Evolutionary conservation across 2,888 invertebrate species (phyloP).

Genomic region (Parascotia fuliginaria): DNA sequence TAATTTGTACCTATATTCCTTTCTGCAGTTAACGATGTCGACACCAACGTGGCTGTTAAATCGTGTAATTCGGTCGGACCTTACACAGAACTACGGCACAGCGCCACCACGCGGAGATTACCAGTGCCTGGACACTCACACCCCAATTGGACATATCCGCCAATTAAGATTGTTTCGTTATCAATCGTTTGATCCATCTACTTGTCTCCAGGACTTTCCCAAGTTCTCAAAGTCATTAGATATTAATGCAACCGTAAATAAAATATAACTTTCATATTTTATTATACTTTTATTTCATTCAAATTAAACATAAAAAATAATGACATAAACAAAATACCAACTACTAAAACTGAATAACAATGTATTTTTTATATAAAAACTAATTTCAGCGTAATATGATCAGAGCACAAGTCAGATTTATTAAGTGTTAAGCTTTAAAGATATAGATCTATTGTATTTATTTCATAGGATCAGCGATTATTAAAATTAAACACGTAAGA

Average conservation of each 20-base stretch:
- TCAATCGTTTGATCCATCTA: slow-evolving; percentile 74
- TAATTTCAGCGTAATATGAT: too few species aligned
- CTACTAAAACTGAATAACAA: slow-evolving; percentile 19
- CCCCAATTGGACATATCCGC: slow-evolving; percentile 77
- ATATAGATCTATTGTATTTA: too few species aligned
- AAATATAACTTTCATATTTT: slow-evolving; percentile 41
- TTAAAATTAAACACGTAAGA: too few species aligned
- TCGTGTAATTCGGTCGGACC: slow-evolving; percentile 75
- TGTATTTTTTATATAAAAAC: too few species aligned
- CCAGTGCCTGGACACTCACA: slow-evolving; percentile 78
- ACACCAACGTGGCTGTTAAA: slow-evolving; percentile 73
- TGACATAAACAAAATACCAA: slow-evolving; percentile 29
- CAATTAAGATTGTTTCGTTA: slow-evolving; percentile 68
- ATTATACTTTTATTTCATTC: slow-evolving; percentile 38
- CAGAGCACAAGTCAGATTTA: too few species aligned
- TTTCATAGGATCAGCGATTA: too few species aligned
- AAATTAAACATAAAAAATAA: slow-evolving; percentile 29
- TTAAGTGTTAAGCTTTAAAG: too few species aligned
- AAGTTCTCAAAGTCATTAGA: slow-evolving; percentile 44
- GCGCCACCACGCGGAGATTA: slow-evolving; percentile 77
- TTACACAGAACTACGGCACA: slow-evolving; percentile 76
- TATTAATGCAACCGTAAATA: slow-evolving; percentile 24
- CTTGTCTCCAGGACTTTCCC: slow-evolving; percentile 70
- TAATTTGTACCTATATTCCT: too few species aligned
- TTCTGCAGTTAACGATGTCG: slow-evolving; percentile 68